phyloP scores from a whole-genome alignment of 2,888 invertebrate genomes.

The Callyntrura sp. region DNA sequence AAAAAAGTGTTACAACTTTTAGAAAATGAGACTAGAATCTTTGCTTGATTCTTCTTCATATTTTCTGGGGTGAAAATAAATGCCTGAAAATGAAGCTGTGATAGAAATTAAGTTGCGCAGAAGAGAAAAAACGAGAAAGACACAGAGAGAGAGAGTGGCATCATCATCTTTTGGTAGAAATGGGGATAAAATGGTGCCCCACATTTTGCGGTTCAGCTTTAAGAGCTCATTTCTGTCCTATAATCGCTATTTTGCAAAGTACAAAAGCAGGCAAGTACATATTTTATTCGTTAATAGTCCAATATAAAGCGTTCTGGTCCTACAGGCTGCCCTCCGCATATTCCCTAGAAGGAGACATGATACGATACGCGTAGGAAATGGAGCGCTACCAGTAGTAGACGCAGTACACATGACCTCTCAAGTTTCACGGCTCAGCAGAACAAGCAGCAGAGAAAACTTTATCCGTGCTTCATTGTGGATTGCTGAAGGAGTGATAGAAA shows the following conservation, averaged over 20 bases:
- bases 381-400: constrained; percentile 5
- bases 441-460: constrained; percentile 10
- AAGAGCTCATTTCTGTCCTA: constrained; percentile 7
- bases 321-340: background rate
- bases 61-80: constrained; percentile 27
- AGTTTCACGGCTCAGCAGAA: constrained; percentile 52
- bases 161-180: constrained; percentile 62
- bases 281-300: background rate
- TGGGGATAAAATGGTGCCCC: constrained; percentile 57
- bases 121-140: constrained; percentile 38
- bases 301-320: background rate
- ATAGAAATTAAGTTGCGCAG: constrained; percentile 20
- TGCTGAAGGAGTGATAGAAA: background rate
- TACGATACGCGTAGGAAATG: constrained; percentile 2
- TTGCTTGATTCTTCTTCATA: background rate
- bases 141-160: constrained; percentile 25
- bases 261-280: background rate
- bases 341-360: background rate
- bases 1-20: background rate
- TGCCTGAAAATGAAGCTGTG: background rate
- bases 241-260: constrained; percentile 34
- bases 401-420: constrained; percentile 60
- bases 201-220: constrained; percentile 43
- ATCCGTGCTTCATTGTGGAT: constrained; percentile 26
- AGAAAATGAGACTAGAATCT: background rate